Evolutionary conservation across 1,140 invertebrate species (phyloP).

Genomic region (Thaumetopoea pityocampa): DNA sequence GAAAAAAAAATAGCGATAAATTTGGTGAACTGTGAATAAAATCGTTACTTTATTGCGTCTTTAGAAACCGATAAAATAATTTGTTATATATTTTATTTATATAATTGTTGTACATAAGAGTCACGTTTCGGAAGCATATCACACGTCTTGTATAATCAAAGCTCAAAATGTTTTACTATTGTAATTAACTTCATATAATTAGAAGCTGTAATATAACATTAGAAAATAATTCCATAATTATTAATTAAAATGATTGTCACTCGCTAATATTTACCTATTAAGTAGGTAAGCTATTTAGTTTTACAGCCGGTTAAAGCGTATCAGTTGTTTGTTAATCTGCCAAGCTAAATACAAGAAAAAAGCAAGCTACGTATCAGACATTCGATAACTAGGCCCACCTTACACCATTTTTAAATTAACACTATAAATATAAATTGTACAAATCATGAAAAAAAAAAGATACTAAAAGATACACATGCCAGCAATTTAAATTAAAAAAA

Average conservation of each 20-base stretch:
- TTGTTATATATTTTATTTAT: slow-evolving; percentile 60
- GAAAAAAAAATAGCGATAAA: slow-evolving; percentile 19
- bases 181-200: slow-evolving; percentile 32
- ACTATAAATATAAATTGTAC: no score
- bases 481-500: no score
- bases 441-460: no score
- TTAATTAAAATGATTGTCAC: slow-evolving; percentile 9
- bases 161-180: slow-evolving; percentile 47
- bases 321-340: neutral
- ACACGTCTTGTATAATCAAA: slow-evolving; percentile 37
- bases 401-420: no score
- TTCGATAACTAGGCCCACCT: no score
- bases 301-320: neutral
- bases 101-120: slow-evolving; percentile 53
- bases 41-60: slow-evolving; percentile 26
- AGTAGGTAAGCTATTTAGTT: slow-evolving; percentile 8
- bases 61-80: slow-evolving; percentile 24
- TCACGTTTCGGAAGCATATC: slow-evolving; percentile 51
- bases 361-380: no score
- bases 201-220: slow-evolving; percentile 31
- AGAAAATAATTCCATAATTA: slow-evolving; percentile 18
- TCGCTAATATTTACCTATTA: slow-evolving; percentile 9
- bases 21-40: slow-evolving; percentile 27
- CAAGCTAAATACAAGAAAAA: neutral
- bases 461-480: no score